phyloP scores from a whole-genome alignment of 1,140 invertebrate species.

The Sinonovacula constricta region DNA sequence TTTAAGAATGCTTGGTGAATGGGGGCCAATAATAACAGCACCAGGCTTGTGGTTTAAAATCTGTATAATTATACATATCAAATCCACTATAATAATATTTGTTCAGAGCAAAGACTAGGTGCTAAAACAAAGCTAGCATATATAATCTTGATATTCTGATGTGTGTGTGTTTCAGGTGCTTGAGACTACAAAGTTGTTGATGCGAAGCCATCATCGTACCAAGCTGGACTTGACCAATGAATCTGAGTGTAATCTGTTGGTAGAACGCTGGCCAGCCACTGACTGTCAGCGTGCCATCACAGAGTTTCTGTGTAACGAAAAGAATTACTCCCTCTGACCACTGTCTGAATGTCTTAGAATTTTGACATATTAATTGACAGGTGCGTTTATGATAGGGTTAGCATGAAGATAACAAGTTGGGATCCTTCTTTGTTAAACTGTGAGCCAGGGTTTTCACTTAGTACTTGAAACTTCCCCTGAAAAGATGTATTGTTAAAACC shows the following conservation, averaged over 20 bases:
- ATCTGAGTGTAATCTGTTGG: constrained; percentile 81
- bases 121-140: not conserved
- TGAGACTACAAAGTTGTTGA: constrained; percentile 73
- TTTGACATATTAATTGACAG: too few species aligned
- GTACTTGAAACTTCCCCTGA: too few species aligned
- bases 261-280: constrained; percentile 82
- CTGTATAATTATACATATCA: not conserved
- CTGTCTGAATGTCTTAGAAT: too few species aligned
- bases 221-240: constrained; percentile 81
- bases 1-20: too few species aligned
- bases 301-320: constrained; percentile 70
- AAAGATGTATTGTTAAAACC: too few species aligned
- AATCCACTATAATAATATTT: not conserved
- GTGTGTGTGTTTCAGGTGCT: constrained; percentile 65
- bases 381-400: too few species aligned
- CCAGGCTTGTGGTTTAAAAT: too few species aligned
- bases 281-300: constrained; percentile 80
- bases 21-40: too few species aligned
- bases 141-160: not conserved
- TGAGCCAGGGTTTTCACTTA: too few species aligned
- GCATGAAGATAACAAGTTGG: too few species aligned
- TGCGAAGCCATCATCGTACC: constrained; percentile 71
- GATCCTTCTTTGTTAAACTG: too few species aligned
- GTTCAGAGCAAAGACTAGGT: not conserved
- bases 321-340: constrained; percentile 67